Conservation (phyloP, 2,797 vertebrate genomes). For the Ctenosaura bakeri region DNA sequence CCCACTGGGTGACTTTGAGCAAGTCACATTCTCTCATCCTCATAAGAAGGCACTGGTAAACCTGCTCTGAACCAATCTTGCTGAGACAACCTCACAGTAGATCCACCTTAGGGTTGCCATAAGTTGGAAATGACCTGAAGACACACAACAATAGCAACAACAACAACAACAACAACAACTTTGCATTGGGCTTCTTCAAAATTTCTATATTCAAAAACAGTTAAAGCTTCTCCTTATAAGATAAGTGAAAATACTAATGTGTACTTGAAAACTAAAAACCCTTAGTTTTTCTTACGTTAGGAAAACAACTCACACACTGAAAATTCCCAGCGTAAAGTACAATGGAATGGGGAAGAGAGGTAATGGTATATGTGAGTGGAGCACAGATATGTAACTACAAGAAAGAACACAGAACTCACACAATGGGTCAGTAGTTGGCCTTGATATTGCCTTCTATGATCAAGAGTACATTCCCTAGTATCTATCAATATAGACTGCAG, state of each 20-base stretch:
- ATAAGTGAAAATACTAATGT: neutral
- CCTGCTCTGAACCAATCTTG: no score
- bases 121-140: no score
- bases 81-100: no score
- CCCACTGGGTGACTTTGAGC: neutral
- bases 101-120: no score
- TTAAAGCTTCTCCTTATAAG: neutral
- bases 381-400: neutral
- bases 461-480: neutral
- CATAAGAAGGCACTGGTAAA: no score
- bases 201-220: neutral
- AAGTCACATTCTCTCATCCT: no score
- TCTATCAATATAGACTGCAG: neutral
- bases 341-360: neutral
- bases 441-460: neutral
- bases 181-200: neutral
- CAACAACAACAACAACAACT: no score
- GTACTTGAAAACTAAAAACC: neutral
- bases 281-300: neutral
- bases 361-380: neutral
- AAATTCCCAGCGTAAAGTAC: neutral
- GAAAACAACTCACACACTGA: neutral
- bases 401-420: neutral
- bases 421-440: neutral
- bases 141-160: no score